phyloP scores from a whole-genome alignment of 2,113 vertebrate genomes.

The Paramisgurnus dabryanus region DNA sequence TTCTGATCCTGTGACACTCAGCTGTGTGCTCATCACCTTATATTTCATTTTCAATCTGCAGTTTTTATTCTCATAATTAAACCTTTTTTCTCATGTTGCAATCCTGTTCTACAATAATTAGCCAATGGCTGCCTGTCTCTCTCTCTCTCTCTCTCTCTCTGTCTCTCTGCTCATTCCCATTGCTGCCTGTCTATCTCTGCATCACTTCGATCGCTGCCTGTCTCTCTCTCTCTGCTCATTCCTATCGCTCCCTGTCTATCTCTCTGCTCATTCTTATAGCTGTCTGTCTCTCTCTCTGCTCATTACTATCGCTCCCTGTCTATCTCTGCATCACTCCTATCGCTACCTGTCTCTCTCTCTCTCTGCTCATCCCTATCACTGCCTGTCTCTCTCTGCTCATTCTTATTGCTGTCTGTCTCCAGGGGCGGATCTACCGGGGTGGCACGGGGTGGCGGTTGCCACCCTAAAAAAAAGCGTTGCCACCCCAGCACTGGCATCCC shows the following conservation, averaged over 20 bases:
- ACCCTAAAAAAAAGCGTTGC: too few species aligned
- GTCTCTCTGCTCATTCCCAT: too few species aligned
- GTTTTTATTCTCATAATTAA: slow-evolving; percentile 16
- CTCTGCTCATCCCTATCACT: not conserved
- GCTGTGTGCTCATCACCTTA: not conserved
- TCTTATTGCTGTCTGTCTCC: not conserved
- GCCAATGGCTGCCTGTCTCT: slow-evolving; percentile 29
- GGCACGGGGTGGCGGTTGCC: too few species aligned
- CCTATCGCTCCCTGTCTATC: too few species aligned
- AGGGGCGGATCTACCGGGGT: too few species aligned
- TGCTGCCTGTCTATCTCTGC: too few species aligned
- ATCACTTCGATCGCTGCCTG: too few species aligned
- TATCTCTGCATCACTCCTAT: not conserved
- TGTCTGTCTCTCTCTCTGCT: slow-evolving; percentile 11
- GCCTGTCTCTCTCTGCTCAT: not conserved
- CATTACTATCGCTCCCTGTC: not conserved
- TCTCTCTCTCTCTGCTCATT: too few species aligned
- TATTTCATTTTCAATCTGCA: not conserved
- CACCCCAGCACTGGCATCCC: too few species aligned
- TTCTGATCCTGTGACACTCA: slow-evolving; percentile 12
- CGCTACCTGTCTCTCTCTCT: not conserved
- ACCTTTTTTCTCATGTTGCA: not conserved
- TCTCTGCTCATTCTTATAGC: slow-evolving; percentile 8
- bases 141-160: not conserved
- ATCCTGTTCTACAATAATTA: slow-evolving; percentile 29